phyloP scores from a whole-genome alignment of 2,797 vertebrate species.

The Ceryle rudis region DNA sequence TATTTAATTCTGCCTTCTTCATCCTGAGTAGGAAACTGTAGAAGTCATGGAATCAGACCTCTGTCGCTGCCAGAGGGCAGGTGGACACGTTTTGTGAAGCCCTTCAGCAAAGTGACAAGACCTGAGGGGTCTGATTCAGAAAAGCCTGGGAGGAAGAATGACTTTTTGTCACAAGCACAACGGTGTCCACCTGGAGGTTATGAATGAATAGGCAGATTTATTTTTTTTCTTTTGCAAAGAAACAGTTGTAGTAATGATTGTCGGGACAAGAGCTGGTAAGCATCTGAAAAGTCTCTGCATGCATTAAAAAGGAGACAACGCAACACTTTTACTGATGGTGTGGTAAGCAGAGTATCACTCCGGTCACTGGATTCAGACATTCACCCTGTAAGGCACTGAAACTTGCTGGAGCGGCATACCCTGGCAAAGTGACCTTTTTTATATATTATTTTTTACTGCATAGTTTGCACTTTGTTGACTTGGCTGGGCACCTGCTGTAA shows the following conservation, averaged over 20 bases:
- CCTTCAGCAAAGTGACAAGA: not conserved
- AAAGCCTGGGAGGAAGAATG: not conserved
- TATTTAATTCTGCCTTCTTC: not conserved
- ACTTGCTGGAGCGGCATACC: constrained; percentile 60
- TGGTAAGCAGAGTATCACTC: not conserved
- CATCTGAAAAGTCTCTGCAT: not conserved
- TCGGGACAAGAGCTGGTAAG: not conserved
- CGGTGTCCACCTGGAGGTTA: not conserved
- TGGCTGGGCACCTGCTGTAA: constrained; percentile 64
- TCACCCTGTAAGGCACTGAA: constrained; percentile 14
- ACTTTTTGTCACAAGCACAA: not conserved
- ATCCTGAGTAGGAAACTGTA: not conserved
- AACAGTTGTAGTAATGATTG: constrained; percentile 19
- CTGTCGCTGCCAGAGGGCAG: not conserved
- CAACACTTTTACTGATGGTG: not conserved
- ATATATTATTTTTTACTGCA: constrained; percentile 62
- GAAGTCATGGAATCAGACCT: not conserved
- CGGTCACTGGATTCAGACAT: not conserved
- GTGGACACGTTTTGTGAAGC: not conserved
- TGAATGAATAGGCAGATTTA: not conserved
- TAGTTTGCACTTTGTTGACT: constrained; percentile 58
- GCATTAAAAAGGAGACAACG: not conserved
- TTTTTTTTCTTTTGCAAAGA: not conserved
- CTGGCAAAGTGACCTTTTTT: constrained; percentile 68
- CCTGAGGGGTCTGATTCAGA: not conserved